phyloP scores from a whole-genome alignment of 1,140 invertebrate species.

The Carcinoscorpius rotundicauda region DNA sequence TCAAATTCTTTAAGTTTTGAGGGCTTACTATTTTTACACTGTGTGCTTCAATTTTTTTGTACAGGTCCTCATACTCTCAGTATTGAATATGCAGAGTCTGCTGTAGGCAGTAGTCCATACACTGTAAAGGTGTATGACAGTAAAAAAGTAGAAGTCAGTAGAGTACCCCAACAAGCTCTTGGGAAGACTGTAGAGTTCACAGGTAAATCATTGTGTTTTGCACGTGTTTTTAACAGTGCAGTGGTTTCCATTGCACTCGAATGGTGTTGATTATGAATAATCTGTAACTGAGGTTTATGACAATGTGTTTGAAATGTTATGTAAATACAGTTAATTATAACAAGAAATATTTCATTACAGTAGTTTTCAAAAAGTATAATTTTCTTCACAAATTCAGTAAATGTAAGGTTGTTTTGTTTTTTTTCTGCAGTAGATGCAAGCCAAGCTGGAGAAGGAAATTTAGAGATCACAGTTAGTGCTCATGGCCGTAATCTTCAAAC shows the following conservation, averaged over 20 bases:
- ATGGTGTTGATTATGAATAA: neutral
- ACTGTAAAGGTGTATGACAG: constrained; percentile 81
- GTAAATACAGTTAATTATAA: neutral
- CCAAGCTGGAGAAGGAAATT: constrained; percentile 91
- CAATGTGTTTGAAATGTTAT: too few species aligned
- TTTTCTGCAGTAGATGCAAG: constrained; percentile 68
- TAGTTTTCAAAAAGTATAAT: neutral
- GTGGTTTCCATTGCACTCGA: neutral
- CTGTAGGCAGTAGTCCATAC: constrained; percentile 82
- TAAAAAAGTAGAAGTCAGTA: constrained; percentile 53
- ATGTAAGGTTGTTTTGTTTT: too few species aligned
- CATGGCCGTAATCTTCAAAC: constrained; percentile 89
- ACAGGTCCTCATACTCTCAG: constrained; percentile 67
- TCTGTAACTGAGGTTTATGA: too few species aligned
- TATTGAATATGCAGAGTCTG: constrained; percentile 80
- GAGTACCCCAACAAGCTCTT: constrained; percentile 59
- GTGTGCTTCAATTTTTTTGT: constrained; percentile 10
- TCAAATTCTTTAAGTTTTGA: too few species aligned
- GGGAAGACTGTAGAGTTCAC: constrained; percentile 77
- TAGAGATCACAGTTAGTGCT: constrained; percentile 92
- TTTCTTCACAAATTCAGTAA: too few species aligned
- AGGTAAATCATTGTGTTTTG: constrained; percentile 34
- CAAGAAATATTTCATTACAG: neutral
- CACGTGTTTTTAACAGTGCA: neutral
- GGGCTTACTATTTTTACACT: too few species aligned